Conservation (phyloP, 1,140 invertebrate genomes). For the Aleiodes sp. region DNA sequence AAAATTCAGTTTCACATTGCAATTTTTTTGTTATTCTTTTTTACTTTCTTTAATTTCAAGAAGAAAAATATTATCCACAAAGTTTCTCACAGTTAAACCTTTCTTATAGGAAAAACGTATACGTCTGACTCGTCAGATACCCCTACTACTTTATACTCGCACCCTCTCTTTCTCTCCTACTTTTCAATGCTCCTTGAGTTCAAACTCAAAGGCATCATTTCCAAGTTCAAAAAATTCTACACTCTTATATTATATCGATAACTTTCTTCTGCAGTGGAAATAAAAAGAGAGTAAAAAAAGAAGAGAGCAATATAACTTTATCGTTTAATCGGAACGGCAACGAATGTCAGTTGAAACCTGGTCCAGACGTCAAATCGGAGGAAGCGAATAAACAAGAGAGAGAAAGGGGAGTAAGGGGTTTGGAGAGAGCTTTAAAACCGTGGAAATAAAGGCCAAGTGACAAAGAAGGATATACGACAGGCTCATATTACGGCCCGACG, state of each 20-base stretch:
- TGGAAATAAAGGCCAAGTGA: slow-evolving; percentile 35
- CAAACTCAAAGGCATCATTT: too few species aligned
- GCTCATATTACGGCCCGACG: slow-evolving; percentile 42
- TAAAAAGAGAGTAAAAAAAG: background rate
- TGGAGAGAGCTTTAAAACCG: slow-evolving; percentile 7
- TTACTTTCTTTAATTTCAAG: background rate
- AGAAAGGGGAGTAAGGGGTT: background rate
- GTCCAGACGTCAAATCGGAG: slow-evolving; percentile 42
- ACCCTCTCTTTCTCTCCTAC: too few species aligned
- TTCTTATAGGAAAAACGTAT: background rate
- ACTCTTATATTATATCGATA: background rate
- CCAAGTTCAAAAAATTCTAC: background rate
- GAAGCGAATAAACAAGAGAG: slow-evolving; percentile 30
- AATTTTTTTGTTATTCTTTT: background rate
- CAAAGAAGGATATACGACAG: slow-evolving; percentile 20
- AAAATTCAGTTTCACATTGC: background rate
- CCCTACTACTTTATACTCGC: background rate
- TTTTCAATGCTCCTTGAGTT: too few species aligned
- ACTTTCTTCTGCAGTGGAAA: background rate
- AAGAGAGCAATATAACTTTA: slow-evolving; percentile 26
- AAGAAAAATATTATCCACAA: background rate
- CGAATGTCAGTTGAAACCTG: slow-evolving; percentile 13
- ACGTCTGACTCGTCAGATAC: background rate
- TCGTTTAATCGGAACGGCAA: slow-evolving; percentile 19
- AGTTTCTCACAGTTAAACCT: background rate